Percentiles rank a stretch among this genome's conserved stretches.
Conservation (phyloP, 2,888 invertebrate species). For the Apotomis capreana region DNA sequence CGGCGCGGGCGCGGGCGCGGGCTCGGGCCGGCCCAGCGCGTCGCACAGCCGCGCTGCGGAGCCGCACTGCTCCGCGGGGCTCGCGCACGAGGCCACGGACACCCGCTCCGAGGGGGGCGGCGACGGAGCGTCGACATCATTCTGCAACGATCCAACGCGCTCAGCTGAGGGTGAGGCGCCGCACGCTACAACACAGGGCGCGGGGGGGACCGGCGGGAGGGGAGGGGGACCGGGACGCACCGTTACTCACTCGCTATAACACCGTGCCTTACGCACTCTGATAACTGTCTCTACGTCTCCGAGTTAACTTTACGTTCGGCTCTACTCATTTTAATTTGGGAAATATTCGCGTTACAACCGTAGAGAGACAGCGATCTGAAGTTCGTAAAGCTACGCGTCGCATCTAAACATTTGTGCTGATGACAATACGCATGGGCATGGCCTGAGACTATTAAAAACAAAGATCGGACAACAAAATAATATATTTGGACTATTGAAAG, state of each 20-base stretch:
- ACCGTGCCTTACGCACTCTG: constrained; percentile 55
- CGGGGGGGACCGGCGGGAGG: constrained; percentile 41
- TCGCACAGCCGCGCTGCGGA: constrained; percentile 33
- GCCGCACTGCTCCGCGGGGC: constrained; percentile 48
- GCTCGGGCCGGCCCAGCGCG: constrained; percentile 41
- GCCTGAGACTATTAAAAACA: constrained; percentile 62
- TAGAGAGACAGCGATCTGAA: constrained; percentile 59
- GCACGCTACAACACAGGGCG: constrained; percentile 69
- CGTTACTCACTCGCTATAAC: constrained; percentile 73
- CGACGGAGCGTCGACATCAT: constrained; percentile 81
- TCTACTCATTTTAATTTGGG: not conserved
- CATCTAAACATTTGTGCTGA: constrained; percentile 64
- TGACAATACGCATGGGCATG: constrained; percentile 50
- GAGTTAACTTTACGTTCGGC: constrained; percentile 18
- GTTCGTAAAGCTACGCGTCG: constrained; percentile 63
- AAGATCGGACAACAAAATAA: constrained; percentile 52
- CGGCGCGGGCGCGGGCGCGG: constrained; percentile 42
- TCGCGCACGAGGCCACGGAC: constrained; percentile 62
- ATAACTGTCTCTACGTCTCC: constrained; percentile 52
- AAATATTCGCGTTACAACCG: not conserved
- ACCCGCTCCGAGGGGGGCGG: constrained; percentile 70
- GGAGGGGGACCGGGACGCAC: constrained; percentile 54
- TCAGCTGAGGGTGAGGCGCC: constrained; percentile 66
- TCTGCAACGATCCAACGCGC: constrained; percentile 81
- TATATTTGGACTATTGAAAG: constrained; percentile 40